Evolutionary conservation across 2,113 vertebrate species (phyloP).

Genomic region (Heterochromis multidens): DNA sequence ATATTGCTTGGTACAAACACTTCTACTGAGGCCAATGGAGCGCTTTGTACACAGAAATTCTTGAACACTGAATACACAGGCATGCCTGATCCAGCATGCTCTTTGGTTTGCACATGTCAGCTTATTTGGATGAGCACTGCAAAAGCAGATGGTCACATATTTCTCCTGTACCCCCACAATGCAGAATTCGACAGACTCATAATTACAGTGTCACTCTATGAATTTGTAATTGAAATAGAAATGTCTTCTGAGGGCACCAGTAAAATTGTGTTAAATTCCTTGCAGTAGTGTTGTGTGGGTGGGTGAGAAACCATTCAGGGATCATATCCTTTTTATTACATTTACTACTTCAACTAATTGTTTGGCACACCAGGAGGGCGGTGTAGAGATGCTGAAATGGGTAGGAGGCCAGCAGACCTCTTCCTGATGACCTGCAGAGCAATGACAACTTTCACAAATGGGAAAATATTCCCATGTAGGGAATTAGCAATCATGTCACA

Average conservation of each 20-base stretch:
- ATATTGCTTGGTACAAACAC: not conserved
- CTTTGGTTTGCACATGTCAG: conserved; percentile 1
- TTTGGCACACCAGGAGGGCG: not conserved
- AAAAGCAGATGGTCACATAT: conserved; percentile 35
- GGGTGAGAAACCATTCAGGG: not conserved
- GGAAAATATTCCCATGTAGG: not conserved
- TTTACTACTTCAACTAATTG: not conserved
- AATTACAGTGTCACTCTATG: not conserved
- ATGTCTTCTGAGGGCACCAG: not conserved
- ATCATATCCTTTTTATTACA: not conserved
- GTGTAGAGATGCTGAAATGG: not conserved
- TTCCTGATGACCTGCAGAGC: not conserved
- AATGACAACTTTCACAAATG: not conserved
- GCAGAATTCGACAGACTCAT: not conserved
- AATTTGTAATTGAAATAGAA: not conserved
- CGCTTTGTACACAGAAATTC: not conserved
- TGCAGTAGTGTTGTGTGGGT: not conserved
- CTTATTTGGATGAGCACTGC: conserved; percentile 16
- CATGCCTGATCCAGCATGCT: not conserved
- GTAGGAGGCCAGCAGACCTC: not conserved
- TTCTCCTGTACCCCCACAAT: not conserved
- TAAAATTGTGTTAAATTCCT: not conserved
- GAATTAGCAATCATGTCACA: not conserved
- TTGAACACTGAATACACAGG: not conserved
- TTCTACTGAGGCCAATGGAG: not conserved